Evolutionary conservation across 2,797 vertebrate species (phyloP).

Genomic region (Gephyroberyx darwinii): DNA sequence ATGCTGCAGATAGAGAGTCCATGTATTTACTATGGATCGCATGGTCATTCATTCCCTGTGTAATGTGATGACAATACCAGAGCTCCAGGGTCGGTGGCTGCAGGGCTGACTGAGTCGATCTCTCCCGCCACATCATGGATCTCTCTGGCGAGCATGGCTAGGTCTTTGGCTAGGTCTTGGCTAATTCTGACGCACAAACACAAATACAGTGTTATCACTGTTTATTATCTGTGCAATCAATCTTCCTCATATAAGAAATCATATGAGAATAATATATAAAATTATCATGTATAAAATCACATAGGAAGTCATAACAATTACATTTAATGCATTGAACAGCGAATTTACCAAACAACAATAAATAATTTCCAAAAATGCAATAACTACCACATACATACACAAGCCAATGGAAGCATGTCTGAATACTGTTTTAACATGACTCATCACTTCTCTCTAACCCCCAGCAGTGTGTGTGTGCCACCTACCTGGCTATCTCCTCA

Average conservation of each 20-base stretch:
- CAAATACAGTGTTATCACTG: conserved; percentile 7
- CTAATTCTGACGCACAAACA: conserved; percentile 86
- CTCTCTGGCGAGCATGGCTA: conserved; percentile 96
- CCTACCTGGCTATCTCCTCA: conserved; percentile 95
- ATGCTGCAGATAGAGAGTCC: background rate
- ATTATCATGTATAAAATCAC: no score
- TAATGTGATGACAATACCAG: conserved; percentile 56
- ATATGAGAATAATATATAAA: no score
- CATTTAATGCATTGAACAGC: no score
- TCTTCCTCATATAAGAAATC: background rate
- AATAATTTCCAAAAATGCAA: background rate
- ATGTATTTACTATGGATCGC: background rate
- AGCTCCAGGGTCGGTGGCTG: conserved; percentile 89
- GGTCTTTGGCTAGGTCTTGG: conserved; percentile 91
- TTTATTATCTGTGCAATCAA: background rate
- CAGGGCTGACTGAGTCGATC: conserved; percentile 96
- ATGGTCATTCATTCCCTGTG: background rate
- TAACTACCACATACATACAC: background rate
- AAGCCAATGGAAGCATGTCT: background rate
- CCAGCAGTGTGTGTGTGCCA: background rate
- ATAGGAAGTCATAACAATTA: no score
- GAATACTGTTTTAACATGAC: conserved; percentile 4
- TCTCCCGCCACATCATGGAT: conserved; percentile 98
- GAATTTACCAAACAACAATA: background rate
- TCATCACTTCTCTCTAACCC: conserved; percentile 15